Base-by-base conservation (phyloP, 2,113 vertebrate species). In the Daboia siamensis region DNA sequence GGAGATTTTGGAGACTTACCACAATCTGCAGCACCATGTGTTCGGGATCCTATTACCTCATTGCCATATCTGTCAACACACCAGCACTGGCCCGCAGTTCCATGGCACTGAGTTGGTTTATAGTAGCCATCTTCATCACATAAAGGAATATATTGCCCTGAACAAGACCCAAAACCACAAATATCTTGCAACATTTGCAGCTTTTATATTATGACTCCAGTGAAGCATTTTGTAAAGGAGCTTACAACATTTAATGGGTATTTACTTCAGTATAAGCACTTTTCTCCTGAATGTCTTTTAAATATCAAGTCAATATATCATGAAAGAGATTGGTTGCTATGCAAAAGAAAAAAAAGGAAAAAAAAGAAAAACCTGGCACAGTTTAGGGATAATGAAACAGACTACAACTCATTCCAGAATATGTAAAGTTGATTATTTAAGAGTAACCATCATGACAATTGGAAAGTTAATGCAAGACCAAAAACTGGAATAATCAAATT, bases 61-160 rank as follows among this genome's bases (percentile, higher is more conserved):
- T 99, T 99, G 87, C 99, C 99, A 0, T 99, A 99, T 97, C 98
- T 98, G 97, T 99, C 99, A 61, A 99, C 99, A 94, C 99, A 99
- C 99, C 99, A 99, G 96, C 99, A 99, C 94, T 99, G 99, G 9
- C 99, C 99, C 0, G 96, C 91, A 90, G 98, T 98, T 85, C 98
- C 98, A 54, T 99, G 99, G 93, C 99, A 99, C 94, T 99, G 99
- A 6, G 98, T 98, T 88, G 99, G 97, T 94, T 98, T 98, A 94
- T 99, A 99, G 95, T 99, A 99, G 3, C 99, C 99, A 23, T 99
- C 98, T 94, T 98, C 98, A 95, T 99, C 98, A 96, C 99, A 99
- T 29, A 98, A 97, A 5, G 99, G 99, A 59, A 99, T 95, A 94
- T 99, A 99, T 93, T 98, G 98, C 48, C 99, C 99, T 99, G 91